These are phyloP conservation scores for Drosophila mayri DNA, from an alignment of 1,140 invertebrate genomes.

Conservation along the genomic window DNA sequence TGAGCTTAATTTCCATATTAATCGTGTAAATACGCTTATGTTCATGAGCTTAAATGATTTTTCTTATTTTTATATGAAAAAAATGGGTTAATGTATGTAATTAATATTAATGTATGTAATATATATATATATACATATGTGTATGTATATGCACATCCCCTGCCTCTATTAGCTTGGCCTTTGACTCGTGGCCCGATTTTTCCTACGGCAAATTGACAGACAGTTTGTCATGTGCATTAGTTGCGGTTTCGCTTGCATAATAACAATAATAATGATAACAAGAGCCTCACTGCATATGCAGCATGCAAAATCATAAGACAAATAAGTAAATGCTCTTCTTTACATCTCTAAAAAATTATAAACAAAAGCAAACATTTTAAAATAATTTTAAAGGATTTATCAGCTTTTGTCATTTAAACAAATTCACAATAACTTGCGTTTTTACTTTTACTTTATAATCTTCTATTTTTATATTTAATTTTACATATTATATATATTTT, in stretches of 20 bases:
- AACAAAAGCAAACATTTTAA: not conserved
- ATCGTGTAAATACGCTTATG: not conserved
- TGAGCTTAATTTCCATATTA: not conserved
- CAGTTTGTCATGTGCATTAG: conserved; percentile 71
- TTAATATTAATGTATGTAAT: not conserved
- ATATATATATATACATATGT: no score
- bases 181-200: conserved; percentile 8
- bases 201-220: conserved; percentile 59
- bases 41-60: not conserved
- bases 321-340: conserved; percentile 14
- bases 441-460: no score
- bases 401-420: no score
- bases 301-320: no score
- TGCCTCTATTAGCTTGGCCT: not conserved
- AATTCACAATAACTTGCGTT: no score
- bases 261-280: conserved; percentile 36
- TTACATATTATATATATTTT: not conserved
- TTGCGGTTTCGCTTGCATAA: conserved; percentile 67
- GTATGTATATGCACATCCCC: not conserved
- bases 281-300: not conserved
- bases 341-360: not conserved
- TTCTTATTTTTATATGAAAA: conserved; percentile 2
- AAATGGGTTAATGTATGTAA: not conserved
- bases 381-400: not conserved
- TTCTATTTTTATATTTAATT: not conserved